phyloP scores from a whole-genome alignment of 2,888 invertebrate genomes.

The Eupithecia inturbata region DNA sequence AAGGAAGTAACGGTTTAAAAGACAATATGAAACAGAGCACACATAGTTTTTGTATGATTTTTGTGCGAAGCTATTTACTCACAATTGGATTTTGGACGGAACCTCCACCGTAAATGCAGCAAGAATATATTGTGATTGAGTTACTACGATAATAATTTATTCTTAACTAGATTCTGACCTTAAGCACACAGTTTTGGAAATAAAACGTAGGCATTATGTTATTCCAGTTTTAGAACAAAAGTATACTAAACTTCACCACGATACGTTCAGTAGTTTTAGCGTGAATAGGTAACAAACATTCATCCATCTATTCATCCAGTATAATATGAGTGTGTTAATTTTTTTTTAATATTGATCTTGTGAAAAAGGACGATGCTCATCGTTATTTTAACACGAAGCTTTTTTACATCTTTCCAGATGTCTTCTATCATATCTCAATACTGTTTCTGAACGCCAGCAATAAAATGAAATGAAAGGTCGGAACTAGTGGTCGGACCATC shows the following conservation, averaged over 20 bases:
- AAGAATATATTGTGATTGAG: neutral
- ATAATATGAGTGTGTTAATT: neutral
- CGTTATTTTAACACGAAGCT: neutral
- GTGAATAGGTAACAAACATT: neutral
- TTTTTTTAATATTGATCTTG: too few species aligned
- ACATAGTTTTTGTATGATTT: conserved; percentile 3
- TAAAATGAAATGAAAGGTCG: neutral
- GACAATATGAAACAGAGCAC: conserved; percentile 22
- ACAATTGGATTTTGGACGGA: neutral
- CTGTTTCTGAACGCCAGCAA: neutral
- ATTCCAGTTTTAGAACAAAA: neutral
- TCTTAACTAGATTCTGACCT: too few species aligned
- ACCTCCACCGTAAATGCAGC: neutral
- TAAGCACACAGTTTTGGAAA: neutral
- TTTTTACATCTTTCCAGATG: neutral
- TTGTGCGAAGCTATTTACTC: neutral
- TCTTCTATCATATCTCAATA: neutral
- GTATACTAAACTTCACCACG: neutral
- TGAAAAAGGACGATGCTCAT: too few species aligned
- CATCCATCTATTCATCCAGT: neutral
- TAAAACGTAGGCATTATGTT: neutral
- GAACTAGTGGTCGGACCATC: neutral
- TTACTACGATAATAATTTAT: neutral
- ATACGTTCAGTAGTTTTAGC: neutral
- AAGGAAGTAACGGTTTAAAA: conserved; percentile 41